Evolutionary conservation across 2,113 vertebrate genomes (phyloP).

Genomic region (Cyanoliseus patagonus): DNA sequence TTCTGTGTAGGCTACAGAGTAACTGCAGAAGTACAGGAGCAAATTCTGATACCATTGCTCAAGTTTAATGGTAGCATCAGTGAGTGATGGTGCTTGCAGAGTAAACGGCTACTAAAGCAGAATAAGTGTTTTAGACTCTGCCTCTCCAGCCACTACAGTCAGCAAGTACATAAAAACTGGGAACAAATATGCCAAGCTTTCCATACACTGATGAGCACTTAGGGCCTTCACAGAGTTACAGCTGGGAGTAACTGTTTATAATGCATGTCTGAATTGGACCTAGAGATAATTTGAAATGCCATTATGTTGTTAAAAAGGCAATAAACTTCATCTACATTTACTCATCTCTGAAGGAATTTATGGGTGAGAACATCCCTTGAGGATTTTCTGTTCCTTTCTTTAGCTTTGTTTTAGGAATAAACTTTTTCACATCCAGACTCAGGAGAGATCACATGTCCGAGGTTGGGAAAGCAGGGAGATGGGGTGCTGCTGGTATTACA

Average conservation of each 20-base stretch:
- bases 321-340: neutral
- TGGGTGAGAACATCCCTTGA: neutral
- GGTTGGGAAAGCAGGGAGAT: rapidly evolving
- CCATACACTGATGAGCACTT: neutral
- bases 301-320: neutral
- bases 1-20: neutral
- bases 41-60: neutral
- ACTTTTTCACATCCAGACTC: neutral
- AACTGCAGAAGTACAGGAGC: neutral
- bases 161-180: neutral
- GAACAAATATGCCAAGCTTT: neutral
- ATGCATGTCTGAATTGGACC: neutral
- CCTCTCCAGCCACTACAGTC: neutral
- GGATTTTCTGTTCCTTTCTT: neutral
- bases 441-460: rapidly evolving
- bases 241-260: neutral
- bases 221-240: neutral
- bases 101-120: neutral
- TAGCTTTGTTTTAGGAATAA: neutral
- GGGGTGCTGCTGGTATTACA: neutral
- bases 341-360: neutral
- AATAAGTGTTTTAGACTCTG: neutral
- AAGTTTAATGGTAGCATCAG: neutral
- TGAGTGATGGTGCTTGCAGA: neutral
- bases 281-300: neutral